Conservation (phyloP, 2,888 invertebrate species). For the Brenthis ino region DNA sequence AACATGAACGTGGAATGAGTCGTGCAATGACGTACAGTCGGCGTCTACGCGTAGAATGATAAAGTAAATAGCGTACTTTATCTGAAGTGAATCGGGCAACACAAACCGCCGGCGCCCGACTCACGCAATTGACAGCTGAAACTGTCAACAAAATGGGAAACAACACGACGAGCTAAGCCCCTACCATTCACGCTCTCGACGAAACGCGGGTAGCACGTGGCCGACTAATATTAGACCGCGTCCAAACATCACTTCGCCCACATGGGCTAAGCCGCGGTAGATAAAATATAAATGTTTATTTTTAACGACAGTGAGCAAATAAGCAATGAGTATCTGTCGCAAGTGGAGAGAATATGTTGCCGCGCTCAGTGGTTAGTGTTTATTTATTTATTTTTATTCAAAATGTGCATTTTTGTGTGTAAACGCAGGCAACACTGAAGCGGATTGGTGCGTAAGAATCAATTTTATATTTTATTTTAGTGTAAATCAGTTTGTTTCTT, state of each 20-base stretch:
- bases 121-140: conserved; percentile 65
- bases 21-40: conserved; percentile 60
- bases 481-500: conserved; percentile 1
- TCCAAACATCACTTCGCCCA: conserved; percentile 54
- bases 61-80: conserved; percentile 60
- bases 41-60: conserved; percentile 58
- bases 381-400: conserved; percentile 48
- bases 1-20: conserved; percentile 33
- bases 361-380: conserved; percentile 75
- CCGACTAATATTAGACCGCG: conserved; percentile 66
- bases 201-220: conserved; percentile 74
- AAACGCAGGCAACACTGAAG: conserved; percentile 38
- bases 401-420: conserved; percentile 39
- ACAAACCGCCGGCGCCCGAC: conserved; percentile 55
- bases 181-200: conserved; percentile 68
- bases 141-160: conserved; percentile 64
- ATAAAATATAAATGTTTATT: conserved; percentile 72
- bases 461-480: background rate
- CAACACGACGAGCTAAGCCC: conserved; percentile 45
- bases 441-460: conserved; percentile 15
- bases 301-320: conserved; percentile 57
- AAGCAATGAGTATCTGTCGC: conserved; percentile 68
- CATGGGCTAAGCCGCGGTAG: conserved; percentile 51
- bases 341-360: conserved; percentile 79
- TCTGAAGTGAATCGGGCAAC: conserved; percentile 51